Evolutionary conservation across 2,888 invertebrate species (phyloP), one percentile per base, ranked within the genome.

Genomic region (Drosophila anceps): DNA sequence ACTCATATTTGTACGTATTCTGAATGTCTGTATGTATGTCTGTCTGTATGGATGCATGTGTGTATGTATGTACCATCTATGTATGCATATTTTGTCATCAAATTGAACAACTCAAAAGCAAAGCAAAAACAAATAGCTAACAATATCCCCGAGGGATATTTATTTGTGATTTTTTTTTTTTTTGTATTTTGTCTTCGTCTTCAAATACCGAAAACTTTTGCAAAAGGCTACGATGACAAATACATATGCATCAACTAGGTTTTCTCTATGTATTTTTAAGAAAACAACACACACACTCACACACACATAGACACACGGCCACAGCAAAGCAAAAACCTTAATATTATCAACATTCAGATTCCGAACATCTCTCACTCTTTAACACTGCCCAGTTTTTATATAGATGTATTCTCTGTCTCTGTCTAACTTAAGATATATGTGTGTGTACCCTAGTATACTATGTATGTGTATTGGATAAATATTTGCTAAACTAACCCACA

Each of bases 371-470:
- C 81, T 81, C 82, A 77, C 80, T 89, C 85, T 80, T 75, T 72
- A 77, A 77, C 82, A 80, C 82, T 76, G 67, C 63, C 75, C 80
- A 67, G 67, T 69, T 82, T 82, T 78, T 81, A 71, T 66, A 88
- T 86, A 88, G 79, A 82, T 89, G 82, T 85, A 84, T 84, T 69
- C 79, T 68, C 89, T 74, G 86, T 84, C 77, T 84, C 85, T 82
- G 87, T 84, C 89, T 89, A 84, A 84, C 87, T 79, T 87, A 81
- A 89, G 84, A 79, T 77, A 84, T 71, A 46, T 66, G 54, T 72
- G 60, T 66, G 68, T 76, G 37, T 76, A 73, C 80, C 80, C 77
- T 76, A 76, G 67, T 81, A 73, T 77, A 69, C 66, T 81, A 73
- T 76, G 55, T 72, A 87, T 82, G 88, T 80, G 85, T 88, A 84